A percentile compares a stretch with the other conserved stretches of the same genome.
Evolutionary conservation across 1,140 invertebrate genomes (phyloP).

Genomic region (Arion vulgaris): DNA sequence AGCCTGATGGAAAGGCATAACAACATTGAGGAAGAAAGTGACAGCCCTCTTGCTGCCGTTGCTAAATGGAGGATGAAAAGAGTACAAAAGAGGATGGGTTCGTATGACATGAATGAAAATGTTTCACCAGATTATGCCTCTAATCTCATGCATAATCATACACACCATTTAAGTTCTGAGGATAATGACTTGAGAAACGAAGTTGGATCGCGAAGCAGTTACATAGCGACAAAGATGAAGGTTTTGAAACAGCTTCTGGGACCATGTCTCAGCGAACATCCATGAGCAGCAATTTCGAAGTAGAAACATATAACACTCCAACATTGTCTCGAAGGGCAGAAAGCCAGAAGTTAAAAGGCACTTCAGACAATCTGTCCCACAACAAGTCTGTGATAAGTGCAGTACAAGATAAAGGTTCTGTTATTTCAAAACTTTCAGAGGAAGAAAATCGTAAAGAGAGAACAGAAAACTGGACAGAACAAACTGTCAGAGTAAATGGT

Average conservation of each 20-base stretch:
- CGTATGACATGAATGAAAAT: conserved; percentile 52
- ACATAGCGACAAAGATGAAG: conserved; percentile 65
- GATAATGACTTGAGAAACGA: conserved; percentile 60
- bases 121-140: not conserved
- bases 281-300: conserved; percentile 68
- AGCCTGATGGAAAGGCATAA: conserved; percentile 37
- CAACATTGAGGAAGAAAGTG: conserved; percentile 48
- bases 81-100: conserved; percentile 48
- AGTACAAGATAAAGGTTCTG: not conserved
- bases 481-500: conserved; percentile 49
- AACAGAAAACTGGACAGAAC: conserved; percentile 67
- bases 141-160: conserved; percentile 37
- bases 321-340: conserved; percentile 48
- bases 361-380: not conserved
- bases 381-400: conserved; percentile 24
- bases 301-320: conserved; percentile 55
- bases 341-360: not conserved
- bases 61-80: conserved; percentile 62
- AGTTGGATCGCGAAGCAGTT: conserved; percentile 62
- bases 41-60: conserved; percentile 53
- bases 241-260: conserved; percentile 70
- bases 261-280: conserved; percentile 70
- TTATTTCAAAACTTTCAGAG: conserved; percentile 53
- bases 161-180: conserved; percentile 38
- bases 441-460: conserved; percentile 59